Conservation (phyloP, 2,888 invertebrate genomes). For the Aricia artaxerxes region DNA sequence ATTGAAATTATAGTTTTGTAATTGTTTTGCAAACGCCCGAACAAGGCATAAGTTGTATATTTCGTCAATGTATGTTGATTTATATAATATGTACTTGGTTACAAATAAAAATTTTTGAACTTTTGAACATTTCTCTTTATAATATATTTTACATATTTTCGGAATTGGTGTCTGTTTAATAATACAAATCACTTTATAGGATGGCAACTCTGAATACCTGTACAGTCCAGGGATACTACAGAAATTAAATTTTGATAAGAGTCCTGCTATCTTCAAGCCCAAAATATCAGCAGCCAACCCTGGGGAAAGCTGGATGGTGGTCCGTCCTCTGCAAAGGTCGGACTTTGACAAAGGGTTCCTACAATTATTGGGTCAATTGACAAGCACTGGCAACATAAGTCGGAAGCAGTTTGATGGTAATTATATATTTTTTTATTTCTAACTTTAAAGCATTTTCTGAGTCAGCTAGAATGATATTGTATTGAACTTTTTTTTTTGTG, state of each 20-base stretch:
- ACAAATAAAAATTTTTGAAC: no score
- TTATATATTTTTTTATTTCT: constrained; percentile 42
- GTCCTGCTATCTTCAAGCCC: constrained; percentile 84
- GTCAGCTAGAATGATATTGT: no score
- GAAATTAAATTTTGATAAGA: constrained; percentile 83
- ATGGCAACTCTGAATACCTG: constrained; percentile 75
- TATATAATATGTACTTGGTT: no score
- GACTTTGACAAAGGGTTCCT: constrained; percentile 93
- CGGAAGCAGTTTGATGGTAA: constrained; percentile 90
- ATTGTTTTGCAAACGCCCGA: no score
- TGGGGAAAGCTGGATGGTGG: constrained; percentile 86
- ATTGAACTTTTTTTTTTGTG: no score
- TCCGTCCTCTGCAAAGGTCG: constrained; percentile 88
- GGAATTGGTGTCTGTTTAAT: background rate
- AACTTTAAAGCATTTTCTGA: background rate
- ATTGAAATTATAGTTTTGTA: no score
- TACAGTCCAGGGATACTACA: constrained; percentile 84
- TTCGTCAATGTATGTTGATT: no score
- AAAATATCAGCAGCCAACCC: constrained; percentile 85
- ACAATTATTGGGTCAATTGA: constrained; percentile 89
- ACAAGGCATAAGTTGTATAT: no score
- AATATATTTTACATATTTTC: no score
- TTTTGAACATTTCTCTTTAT: no score
- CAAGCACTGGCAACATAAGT: constrained; percentile 89
- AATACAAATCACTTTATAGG: constrained; percentile 54